phyloP scores from a whole-genome alignment of 2,797 vertebrate genomes.

The Botia kubotai region DNA sequence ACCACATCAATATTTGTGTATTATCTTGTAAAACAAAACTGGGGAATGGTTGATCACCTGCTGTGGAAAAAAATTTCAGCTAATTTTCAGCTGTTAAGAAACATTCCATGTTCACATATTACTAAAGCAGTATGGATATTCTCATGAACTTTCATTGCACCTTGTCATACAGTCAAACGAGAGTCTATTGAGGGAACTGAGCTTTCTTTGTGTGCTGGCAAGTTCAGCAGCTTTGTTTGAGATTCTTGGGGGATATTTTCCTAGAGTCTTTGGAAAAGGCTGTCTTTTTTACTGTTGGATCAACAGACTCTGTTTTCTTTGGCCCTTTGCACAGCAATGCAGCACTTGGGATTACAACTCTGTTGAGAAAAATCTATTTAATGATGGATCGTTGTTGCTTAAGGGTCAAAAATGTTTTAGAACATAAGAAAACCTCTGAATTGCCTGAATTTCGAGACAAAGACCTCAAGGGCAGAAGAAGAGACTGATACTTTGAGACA shows the following conservation, averaged over 20 bases:
- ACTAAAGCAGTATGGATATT: slow-evolving; percentile 24
- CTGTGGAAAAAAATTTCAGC: too few species aligned
- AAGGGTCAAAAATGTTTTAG: slow-evolving; percentile 42
- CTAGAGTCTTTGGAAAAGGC: slow-evolving; percentile 21
- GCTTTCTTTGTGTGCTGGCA: slow-evolving; percentile 50
- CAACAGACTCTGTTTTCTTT: slow-evolving; percentile 54
- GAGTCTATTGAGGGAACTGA: slow-evolving; percentile 49
- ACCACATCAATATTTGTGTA: neutral
- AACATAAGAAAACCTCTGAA: slow-evolving; percentile 27
- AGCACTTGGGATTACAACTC: slow-evolving; percentile 46
- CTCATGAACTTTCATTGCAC: slow-evolving; percentile 47
- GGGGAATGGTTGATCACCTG: neutral
- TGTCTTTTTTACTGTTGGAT: slow-evolving; percentile 51
- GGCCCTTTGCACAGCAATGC: slow-evolving; percentile 29
- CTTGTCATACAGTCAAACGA: slow-evolving; percentile 49
- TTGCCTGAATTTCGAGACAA: slow-evolving; percentile 7
- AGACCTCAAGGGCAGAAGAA: slow-evolving; percentile 29
- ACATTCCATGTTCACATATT: slow-evolving; percentile 33
- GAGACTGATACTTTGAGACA: neutral
- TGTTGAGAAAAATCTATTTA: slow-evolving; percentile 53
- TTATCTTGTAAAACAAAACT: neutral
- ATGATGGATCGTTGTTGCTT: slow-evolving; percentile 47
- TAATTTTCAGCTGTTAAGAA: neutral
- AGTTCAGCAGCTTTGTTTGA: slow-evolving; percentile 53
- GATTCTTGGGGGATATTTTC: slow-evolving; percentile 54